Conservation (phyloP, 2,113 vertebrate genomes). For the Struthidea cinerea region DNA sequence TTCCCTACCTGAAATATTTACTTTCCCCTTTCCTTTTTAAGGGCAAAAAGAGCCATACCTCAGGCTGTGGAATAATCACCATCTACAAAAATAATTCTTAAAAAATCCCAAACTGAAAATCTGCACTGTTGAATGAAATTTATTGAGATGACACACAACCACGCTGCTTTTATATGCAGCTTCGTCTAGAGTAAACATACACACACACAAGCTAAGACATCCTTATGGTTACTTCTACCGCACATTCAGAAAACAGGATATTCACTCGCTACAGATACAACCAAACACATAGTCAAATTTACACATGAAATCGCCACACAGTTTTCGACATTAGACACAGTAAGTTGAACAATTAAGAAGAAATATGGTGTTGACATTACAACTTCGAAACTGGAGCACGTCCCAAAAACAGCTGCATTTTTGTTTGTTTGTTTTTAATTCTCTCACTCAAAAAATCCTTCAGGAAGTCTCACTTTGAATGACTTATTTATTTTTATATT, state of each 20-base stretch:
- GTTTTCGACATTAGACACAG: not conserved
- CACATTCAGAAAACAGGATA: not conserved
- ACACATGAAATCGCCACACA: not conserved
- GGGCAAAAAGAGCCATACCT: not conserved
- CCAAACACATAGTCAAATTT: not conserved
- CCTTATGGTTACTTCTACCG: not conserved
- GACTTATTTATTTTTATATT: not conserved
- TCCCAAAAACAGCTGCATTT: not conserved
- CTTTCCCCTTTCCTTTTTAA: not conserved
- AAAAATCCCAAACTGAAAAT: not conserved
- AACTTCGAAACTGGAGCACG: not conserved
- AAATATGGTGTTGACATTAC: rapidly evolving
- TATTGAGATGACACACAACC: not conserved
- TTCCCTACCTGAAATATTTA: not conserved
- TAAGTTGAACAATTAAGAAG: not conserved
- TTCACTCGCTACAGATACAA: not conserved
- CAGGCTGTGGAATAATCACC: not conserved
- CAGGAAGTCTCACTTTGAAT: not conserved
- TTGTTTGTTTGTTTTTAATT: not conserved
- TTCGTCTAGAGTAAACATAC: not conserved
- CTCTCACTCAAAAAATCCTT: not conserved
- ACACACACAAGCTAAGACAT: not conserved
- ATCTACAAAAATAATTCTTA: not conserved
- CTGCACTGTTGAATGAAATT: not conserved
- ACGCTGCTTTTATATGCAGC: not conserved